A percentile compares a stretch with the other conserved stretches of the same genome.
phyloP scores from a whole-genome alignment of 2,888 invertebrate species.

The Crocallis elinguaria region DNA sequence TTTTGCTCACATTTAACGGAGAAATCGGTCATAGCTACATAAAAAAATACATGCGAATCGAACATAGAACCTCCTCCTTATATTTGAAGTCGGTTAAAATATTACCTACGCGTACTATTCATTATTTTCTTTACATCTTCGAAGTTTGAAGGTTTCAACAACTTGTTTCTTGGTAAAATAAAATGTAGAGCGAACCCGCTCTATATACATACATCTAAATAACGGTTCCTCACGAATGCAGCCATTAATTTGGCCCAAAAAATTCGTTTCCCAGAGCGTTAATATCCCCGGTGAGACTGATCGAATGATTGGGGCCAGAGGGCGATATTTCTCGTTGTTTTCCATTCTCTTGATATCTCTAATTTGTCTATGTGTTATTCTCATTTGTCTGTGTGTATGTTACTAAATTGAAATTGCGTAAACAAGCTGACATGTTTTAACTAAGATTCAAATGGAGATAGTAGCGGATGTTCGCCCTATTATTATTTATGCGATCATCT shows the following conservation, averaged over 20 bases:
- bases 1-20: too few species aligned
- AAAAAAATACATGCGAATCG: too few species aligned
- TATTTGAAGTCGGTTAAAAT: too few species aligned
- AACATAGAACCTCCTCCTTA: too few species aligned
- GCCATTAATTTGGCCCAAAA: constrained; percentile 8
- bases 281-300: constrained; percentile 13
- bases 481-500: too few species aligned
- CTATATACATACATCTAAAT: too few species aligned
- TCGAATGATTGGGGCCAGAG: constrained; percentile 13
- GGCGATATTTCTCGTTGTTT: constrained; percentile 19
- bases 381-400: not conserved
- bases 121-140: too few species aligned
- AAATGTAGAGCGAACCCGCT: too few species aligned
- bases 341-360: constrained; percentile 7
- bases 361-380: constrained; percentile 9
- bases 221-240: not conserved
- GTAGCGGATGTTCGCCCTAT: not conserved
- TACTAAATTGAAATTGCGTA: constrained; percentile 29
- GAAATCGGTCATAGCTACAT: too few species aligned
- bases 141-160: not conserved
- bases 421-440: constrained; percentile 38
- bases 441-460: not conserved
- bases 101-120: too few species aligned
- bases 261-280: constrained; percentile 7
- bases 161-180: not conserved